phyloP scores from a whole-genome alignment of 2,797 vertebrate species.

The Crenichthys baileyi region DNA sequence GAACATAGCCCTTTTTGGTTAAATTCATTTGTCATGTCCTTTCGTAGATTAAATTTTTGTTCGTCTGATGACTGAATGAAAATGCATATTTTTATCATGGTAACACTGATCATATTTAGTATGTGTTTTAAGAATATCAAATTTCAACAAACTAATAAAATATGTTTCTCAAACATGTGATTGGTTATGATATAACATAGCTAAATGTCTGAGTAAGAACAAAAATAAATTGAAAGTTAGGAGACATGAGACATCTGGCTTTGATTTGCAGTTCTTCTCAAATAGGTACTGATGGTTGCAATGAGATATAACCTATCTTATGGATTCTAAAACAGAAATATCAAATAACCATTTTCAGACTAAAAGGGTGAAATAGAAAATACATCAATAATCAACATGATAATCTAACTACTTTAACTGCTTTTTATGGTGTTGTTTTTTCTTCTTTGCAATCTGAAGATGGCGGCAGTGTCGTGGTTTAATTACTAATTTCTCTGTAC shows the following conservation, averaged over 20 bases:
- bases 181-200: no score
- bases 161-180: no score
- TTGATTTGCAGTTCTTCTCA: conserved; percentile 6
- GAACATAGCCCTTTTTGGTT: no score
- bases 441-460: conserved; percentile 5
- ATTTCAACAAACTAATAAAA: no score
- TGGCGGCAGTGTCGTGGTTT: not conserved
- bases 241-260: conserved; percentile 4
- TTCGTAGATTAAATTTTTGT: no score
- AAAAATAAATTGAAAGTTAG: not conserved
- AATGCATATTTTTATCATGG: no score
- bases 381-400: conserved; percentile 18
- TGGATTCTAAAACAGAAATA: not conserved
- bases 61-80: no score
- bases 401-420: not conserved
- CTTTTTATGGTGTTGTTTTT: rapidly evolving
- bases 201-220: no score
- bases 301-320: not conserved
- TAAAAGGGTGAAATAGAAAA: conserved; percentile 9
- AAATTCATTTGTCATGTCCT: no score
- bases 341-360: conserved; percentile 9
- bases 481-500: no score
- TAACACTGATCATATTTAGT: no score
- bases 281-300: not conserved
- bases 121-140: no score